Evolutionary conservation across 2,797 vertebrate genomes (phyloP), one percentile per base, ranked within the genome.

Genomic region (Phylloscopus collybita): DNA sequence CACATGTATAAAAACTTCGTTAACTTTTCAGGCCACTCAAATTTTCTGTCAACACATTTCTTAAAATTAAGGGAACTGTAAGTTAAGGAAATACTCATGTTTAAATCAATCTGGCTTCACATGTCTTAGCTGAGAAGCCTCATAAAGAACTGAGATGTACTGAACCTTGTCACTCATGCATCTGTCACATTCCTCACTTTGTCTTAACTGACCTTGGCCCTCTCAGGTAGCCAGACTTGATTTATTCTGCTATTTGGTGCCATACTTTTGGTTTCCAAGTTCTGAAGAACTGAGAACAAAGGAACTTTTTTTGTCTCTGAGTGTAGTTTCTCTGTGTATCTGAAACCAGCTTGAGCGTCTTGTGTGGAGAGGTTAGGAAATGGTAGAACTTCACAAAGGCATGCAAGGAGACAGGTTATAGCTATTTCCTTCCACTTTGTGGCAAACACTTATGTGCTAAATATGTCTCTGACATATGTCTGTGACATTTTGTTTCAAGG

Each of bases 341-440:
- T 88, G 66, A 94, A 96, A 94, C 30, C 36, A 60, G 5, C 45
- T 83, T 60, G 49, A 91, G 88, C 38, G 73, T 78, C 45, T 85
- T 70, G 91, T 92, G 56, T 79, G 83, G 42, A 72, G 76, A 40
- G 26, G 10, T 87, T 61, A 34, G 62, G 54, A 92, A 57, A 50
- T 3, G 10, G 10, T 73, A 36, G 70, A 86, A 23, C 50, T 54
- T 13, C 9, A 25, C 76, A 56, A 74, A 71, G 36, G 25, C 45
- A 23, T 16, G 50, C 22, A 4, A 25, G 29, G 65, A 81, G 34
- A 61, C 30, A 45, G 59, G 71, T 73, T 36, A 85, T 30, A 92
- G 57, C 34, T 40, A 6, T 83, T 86, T 94, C 36, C 75, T 94
- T 92, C 94, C 44, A 70, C 57, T 71, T 84, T 72, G 42, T 56